Conservation (phyloP, 2,797 vertebrate species). For the Pantherophis vulpinus region DNA sequence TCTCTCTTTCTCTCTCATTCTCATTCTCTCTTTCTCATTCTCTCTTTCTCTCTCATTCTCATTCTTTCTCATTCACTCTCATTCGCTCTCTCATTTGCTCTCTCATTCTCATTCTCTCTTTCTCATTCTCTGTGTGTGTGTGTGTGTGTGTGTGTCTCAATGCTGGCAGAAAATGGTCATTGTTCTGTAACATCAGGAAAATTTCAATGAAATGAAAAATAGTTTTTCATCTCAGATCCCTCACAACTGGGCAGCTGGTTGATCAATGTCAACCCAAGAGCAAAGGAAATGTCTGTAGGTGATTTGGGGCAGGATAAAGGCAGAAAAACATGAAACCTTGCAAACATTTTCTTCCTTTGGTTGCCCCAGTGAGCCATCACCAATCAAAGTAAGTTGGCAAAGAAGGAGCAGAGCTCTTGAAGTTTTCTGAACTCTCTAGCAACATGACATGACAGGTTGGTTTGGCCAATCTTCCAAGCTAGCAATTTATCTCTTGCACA, state of each 20-base stretch:
- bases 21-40: neutral
- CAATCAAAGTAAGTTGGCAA: neutral
- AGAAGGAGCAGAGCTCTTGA: conserved; percentile 1
- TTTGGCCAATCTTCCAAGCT: neutral
- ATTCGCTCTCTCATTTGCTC: too few species aligned
- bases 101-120: too few species aligned
- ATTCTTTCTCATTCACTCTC: too few species aligned
- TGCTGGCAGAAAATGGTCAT: conserved; percentile 9
- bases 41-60: too few species aligned
- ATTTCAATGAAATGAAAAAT: conserved; percentile 28
- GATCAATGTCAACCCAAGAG: conserved; percentile 20
- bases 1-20: neutral
- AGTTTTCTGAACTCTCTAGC: conserved; percentile 4
- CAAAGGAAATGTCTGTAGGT: conserved; percentile 25
- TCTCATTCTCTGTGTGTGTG: too few species aligned
- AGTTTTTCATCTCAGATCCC: conserved; percentile 22
- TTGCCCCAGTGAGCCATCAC: conserved; percentile 30
- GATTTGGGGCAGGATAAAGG: conserved; percentile 6
- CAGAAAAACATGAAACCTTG: conserved; percentile 27
- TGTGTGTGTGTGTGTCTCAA: too few species aligned
- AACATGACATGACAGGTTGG: conserved; percentile 1
- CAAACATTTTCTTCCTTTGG: conserved; percentile 28
- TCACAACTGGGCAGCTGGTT: conserved; percentile 14
- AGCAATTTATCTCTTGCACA: neutral
- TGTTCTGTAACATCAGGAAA: neutral